Evolutionary conservation across 2,888 invertebrate species (phyloP).

Genomic region (Tupiocoris notatus): DNA sequence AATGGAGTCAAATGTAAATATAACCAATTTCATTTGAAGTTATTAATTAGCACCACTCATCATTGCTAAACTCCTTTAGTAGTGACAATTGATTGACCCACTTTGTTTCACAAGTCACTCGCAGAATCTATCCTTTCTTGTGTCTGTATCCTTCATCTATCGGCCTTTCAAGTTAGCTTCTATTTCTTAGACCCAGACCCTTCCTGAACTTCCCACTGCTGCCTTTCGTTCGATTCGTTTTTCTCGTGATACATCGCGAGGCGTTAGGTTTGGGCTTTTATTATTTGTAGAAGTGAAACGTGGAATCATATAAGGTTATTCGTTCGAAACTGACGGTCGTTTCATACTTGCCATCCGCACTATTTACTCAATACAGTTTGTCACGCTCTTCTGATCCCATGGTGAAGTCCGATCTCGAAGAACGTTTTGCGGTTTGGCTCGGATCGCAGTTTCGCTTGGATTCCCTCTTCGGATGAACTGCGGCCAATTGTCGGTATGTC

Average conservation of each 20-base stretch:
- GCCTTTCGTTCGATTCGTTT: not conserved
- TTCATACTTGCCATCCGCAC: slow-evolving; percentile 31
- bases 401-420: not conserved
- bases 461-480: not conserved
- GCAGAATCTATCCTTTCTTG: no score
- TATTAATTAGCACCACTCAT: no score
- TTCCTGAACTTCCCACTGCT: not conserved
- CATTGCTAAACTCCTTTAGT: no score
- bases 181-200: no score
- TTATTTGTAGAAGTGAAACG: not conserved
- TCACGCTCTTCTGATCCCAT: not conserved
- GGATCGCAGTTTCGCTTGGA: not conserved
- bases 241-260: not conserved
- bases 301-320: slow-evolving; percentile 1
- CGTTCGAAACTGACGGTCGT: slow-evolving; percentile 18
- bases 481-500: not conserved
- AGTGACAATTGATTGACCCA: no score
- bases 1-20: no score
- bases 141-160: no score
- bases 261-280: not conserved
- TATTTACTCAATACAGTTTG: slow-evolving; percentile 11
- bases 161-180: no score
- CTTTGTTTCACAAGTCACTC: no score
- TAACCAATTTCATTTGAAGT: no score
- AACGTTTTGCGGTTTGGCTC: not conserved